Evolutionary conservation across 2,797 vertebrate genomes (phyloP).

Genomic region (Sebastes minor): DNA sequence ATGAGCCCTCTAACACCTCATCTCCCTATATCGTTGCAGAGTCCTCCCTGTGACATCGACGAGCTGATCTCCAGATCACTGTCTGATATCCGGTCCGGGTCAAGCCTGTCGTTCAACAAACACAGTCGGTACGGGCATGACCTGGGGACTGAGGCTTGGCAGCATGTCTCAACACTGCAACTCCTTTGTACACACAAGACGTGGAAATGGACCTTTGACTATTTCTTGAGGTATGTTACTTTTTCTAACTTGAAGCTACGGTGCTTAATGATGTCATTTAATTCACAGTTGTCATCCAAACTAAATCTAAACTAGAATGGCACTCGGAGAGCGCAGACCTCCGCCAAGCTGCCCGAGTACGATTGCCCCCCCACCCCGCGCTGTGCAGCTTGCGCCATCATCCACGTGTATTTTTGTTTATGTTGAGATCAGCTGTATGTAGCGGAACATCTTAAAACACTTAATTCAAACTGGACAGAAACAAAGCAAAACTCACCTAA

Average conservation of each 20-base stretch:
- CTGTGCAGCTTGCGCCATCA: too few species aligned
- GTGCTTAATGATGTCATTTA: not conserved
- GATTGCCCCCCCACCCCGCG: too few species aligned
- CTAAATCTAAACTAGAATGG: not conserved
- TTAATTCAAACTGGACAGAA: too few species aligned
- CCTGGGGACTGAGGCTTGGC: slow-evolving; percentile 87
- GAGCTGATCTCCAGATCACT: slow-evolving; percentile 86
- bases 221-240: slow-evolving; percentile 84
- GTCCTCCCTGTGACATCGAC: slow-evolving; percentile 84
- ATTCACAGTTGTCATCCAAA: not conserved
- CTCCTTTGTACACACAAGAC: slow-evolving; percentile 89
- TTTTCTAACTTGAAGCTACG: not conserved
- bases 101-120: slow-evolving; percentile 81
- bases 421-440: too few species aligned
- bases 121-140: slow-evolving; percentile 87
- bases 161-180: slow-evolving; percentile 88
- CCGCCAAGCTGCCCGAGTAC: too few species aligned
- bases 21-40: slow-evolving; percentile 73
- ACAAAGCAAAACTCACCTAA: too few species aligned
- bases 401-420: too few species aligned
- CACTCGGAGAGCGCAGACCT: too few species aligned
- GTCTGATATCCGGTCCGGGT: slow-evolving; percentile 83
- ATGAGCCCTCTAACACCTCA: slow-evolving; percentile 6
- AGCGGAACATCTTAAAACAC: too few species aligned
- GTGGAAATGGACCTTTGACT: slow-evolving; percentile 93